Base-by-base conservation (phyloP, 2,797 vertebrate genomes). In the Alexandromys oeconomus region DNA sequence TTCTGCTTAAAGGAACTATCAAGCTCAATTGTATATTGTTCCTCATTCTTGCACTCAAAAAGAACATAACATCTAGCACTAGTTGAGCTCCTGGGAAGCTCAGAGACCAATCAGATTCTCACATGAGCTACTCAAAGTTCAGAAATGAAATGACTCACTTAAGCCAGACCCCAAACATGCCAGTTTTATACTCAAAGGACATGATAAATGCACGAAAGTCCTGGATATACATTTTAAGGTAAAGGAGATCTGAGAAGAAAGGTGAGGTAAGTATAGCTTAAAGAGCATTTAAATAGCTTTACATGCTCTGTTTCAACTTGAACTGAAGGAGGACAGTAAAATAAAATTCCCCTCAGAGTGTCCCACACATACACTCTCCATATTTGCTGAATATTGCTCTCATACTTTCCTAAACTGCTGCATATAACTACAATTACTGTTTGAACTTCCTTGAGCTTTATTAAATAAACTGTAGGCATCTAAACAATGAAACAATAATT, bases 401-500 rank as follows among this genome's bases (percentile, higher is more conserved):
- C 25, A 54, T 59, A 40, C 19, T 63, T 3, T 89, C 37, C 82
- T 84, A 81, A 87, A 34, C 34, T 94, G 51, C 29, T 88, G 74
- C 10, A 92, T 90, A 73, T 74, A 37, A 43, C 15, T 59, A 48
- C 19, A 7, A 43, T 81, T 74, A 71, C 6, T 11, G 29, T 85
- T 59, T 25, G 25, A 86, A 87, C 46, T 92, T 97, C 3, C 2
- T 88, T 19, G 46, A 81, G 17, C 9, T 90, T 92, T 84, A 37
- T 46, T 73, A 67, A 86, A 91, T 37, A 78, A 65, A 37, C 14
- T 71, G 7, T 11, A 12, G 31, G 67, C 6, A 86, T 40, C 23
- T 25, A 87, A 96, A 85, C 17, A 84, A 78, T 17, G 21, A 94
- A 92, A 29, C 4, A 46, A 87, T 93, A 84, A 54, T 71, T 84